Percentiles rank a stretch among this genome's conserved stretches.
Evolutionary conservation across 2,888 invertebrate genomes (phyloP).

Genomic region (Rotaria macrura): DNA sequence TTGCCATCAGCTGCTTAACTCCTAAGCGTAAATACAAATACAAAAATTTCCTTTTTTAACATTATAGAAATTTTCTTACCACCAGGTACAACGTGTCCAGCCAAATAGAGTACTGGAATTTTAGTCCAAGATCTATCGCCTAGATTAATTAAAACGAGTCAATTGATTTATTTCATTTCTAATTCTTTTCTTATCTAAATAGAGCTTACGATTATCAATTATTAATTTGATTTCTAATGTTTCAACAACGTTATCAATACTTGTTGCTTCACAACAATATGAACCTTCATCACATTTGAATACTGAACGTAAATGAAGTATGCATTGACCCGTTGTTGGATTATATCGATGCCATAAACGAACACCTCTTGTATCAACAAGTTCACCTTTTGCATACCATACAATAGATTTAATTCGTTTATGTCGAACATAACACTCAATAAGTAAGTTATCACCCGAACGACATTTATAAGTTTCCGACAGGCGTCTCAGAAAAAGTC

Average conservation of each 20-base stretch:
- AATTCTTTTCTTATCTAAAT: no score
- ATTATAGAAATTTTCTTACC: background rate
- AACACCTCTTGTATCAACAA: background rate
- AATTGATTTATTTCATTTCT: no score
- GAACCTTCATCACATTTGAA: background rate
- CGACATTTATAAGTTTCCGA: background rate
- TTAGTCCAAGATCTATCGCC: background rate
- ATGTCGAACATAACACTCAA: constrained; percentile 5
- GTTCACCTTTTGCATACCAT: constrained; percentile 21
- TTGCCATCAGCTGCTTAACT: background rate
- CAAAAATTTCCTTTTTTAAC: background rate
- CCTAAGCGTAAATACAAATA: background rate
- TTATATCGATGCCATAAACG: constrained; percentile 10
- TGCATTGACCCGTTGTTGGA: background rate
- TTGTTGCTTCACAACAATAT: constrained; percentile 17
- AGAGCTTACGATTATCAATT: background rate
- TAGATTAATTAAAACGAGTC: no score
- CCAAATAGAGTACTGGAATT: background rate
- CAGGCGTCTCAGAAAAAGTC: background rate
- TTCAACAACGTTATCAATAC: background rate
- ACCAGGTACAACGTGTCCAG: background rate
- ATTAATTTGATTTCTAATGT: background rate
- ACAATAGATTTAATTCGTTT: background rate
- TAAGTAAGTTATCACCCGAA: background rate
- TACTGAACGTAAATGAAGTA: background rate